Base-by-base conservation (phyloP, 2,888 invertebrate genomes). In the Anthrax anthrax region DNA sequence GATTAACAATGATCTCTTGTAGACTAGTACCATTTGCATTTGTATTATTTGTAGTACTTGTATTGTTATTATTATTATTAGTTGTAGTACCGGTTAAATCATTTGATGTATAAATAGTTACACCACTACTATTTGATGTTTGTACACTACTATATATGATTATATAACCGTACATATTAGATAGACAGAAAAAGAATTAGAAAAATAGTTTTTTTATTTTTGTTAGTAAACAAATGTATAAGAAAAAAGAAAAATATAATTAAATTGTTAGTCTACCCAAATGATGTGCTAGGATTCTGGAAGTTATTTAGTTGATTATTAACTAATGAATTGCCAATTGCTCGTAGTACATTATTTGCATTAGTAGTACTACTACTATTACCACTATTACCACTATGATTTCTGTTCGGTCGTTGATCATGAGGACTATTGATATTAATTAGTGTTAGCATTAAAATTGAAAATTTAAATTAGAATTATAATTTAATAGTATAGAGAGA, bases 291-390 rank as follows among this genome's bases (percentile, higher is more conserved):
- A 55, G 65, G 57, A 60, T 65, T 64, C 57, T 65, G 65, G 52
- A 65, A 67, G 56, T 64, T 65, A 57, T 65, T 67, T 55, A 67
- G 58, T 56, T 65, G 65, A 59, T 63, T 66, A 55, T 66, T 69
- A 56, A 66, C 61, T 58, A 67, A 58, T 50, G 63, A 64, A 55
- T 68, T 67, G 56, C 67, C 67, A 58, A 68, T 67, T 49, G 68
- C 67, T 54, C 68, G 61, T 55, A 69, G 58, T 48, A 68, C 66
- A 58, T 68, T 65, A 50, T 53, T 60, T 39, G 49, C 44, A 44
- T 52, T 55, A 54, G 57, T 58, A 50, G 45, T 56, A 54, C 52
- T 60, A 50, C 46, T 56, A 54, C 52, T 60, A 48, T 50, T 58
- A n/a, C n/a, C n/a, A 54, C 52, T 60, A 50, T 46, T 56, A 54